Base-by-base conservation (phyloP, 2,888 invertebrate species). In the Dolichopus griseipennis region DNA sequence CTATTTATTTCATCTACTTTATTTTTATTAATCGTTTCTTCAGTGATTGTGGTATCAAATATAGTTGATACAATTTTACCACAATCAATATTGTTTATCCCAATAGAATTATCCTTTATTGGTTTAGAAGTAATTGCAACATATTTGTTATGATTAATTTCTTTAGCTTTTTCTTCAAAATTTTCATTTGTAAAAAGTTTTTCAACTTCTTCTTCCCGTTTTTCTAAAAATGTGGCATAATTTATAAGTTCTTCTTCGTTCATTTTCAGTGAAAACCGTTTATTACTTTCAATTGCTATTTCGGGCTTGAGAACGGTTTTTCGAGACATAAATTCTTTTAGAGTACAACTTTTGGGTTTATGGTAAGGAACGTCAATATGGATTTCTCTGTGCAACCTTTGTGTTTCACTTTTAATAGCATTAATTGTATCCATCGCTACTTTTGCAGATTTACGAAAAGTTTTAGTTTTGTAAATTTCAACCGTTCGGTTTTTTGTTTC, bases 301-400 rank as follows among this genome's bases (percentile, higher is more conserved):
- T 71, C 63, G 69, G 68, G 62, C 52, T 71, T 72, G 73, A 66
- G 1, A 78, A 76, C 52, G 0, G 78, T 79, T 10, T 75, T 75
- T 1, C 80, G 75, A 20, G 73, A 83, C 73, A 93, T 84, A 75
- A 95, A 94, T 75, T 94, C 95, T 76, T 90, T 87, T 0, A 95
- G 81, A 0, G 89, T 87, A 68, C 90, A 84, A 61, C 90, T 88
- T 75, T 90, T 92, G 1, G 95, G 93, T 75, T 87, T 87, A 77
- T 95, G 95, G 78, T 95, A 95, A 0, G 95, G 95, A 61, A 96
- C 81, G 62, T 88, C 87, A 21, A 94, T 84, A 69, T 86, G 83
- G 21, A 88, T 87, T 78, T 94, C 92, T 72, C 95, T 84, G 12
- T 92, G 78, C 82, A 92, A 84, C 68, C 93, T 84, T 78, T 95